These are phyloP conservation scores for Acanthococcus lagerstroemiae DNA, from an alignment of 2,888 invertebrate species.

Conservation along the genomic window DNA sequence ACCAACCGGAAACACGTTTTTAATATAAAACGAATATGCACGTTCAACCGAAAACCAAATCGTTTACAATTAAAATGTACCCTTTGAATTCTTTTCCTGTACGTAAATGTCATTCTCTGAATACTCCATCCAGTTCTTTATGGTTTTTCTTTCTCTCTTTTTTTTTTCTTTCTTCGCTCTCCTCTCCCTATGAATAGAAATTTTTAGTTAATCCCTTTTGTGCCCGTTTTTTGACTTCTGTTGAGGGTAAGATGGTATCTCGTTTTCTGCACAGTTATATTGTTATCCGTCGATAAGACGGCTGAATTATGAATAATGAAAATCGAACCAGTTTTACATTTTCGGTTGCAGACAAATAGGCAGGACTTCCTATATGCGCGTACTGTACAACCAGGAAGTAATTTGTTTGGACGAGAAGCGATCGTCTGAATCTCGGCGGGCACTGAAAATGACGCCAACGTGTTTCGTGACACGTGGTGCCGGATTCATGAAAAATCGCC, in stretches of 20 bases:
- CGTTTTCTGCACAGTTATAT: neutral
- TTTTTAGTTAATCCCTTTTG: neutral
- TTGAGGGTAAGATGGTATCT: neutral
- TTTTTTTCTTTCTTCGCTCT: neutral
- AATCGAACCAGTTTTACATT: neutral
- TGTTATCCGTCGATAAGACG: neutral
- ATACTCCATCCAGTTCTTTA: neutral
- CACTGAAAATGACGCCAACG: too few species aligned
- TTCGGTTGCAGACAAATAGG: neutral
- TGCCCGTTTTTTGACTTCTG: neutral
- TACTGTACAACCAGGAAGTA: neutral
- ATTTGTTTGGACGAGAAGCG: neutral
- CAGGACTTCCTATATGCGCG: too few species aligned
- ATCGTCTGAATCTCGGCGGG: too few species aligned
- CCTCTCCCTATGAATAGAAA: neutral
- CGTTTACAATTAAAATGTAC: conserved; percentile 3
- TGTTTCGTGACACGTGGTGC: too few species aligned
- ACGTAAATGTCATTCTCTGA: neutral
- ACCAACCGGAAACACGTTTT: conserved; percentile 10
- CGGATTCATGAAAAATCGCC: too few species aligned
- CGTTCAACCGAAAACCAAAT: conserved; percentile 2
- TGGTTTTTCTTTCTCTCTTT: neutral
- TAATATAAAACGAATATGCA: neutral
- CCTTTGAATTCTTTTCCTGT: conserved; percentile 3
- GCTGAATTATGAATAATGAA: neutral